Percentiles rank a stretch among this genome's conserved stretches.
Conservation (phyloP, 2,797 vertebrate species). For the Eospalax fontanierii region DNA sequence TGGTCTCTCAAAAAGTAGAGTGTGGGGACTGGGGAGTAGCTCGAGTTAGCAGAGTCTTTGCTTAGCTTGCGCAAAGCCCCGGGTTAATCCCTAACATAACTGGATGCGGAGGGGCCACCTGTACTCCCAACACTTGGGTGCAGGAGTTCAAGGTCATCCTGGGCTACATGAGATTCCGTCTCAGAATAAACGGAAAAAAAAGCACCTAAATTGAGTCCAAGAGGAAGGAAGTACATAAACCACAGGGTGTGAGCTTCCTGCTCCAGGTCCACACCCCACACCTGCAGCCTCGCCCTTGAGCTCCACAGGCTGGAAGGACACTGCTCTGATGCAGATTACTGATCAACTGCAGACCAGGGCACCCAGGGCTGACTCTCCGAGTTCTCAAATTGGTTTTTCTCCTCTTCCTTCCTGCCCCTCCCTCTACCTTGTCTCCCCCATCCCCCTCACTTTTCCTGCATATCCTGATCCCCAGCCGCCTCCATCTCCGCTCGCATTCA, state of each 20-base stretch:
- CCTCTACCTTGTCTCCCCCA: too few species aligned
- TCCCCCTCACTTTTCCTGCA: background rate
- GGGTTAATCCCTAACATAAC: too few species aligned
- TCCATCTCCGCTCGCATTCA: background rate
- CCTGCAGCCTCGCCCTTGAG: too few species aligned
- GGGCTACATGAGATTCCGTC: background rate
- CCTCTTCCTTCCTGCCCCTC: background rate
- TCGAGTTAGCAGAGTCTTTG: background rate
- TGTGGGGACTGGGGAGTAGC: background rate
- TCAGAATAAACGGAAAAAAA: background rate
- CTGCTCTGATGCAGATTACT: background rate
- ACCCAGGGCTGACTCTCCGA: too few species aligned
- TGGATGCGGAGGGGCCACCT: too few species aligned
- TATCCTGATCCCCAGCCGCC: background rate
- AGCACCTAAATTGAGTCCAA: background rate
- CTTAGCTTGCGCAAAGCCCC: background rate
- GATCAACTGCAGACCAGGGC: too few species aligned
- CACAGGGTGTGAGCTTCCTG: accelerated
- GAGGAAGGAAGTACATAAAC: background rate
- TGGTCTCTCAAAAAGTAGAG: background rate
- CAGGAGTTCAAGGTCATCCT: background rate
- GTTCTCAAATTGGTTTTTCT: background rate
- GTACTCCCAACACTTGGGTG: background rate
- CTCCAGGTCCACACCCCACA: accelerated
- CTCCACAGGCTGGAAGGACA: background rate